Conservation (phyloP, 2,113 vertebrate species). For the Accipiter cooperii region DNA sequence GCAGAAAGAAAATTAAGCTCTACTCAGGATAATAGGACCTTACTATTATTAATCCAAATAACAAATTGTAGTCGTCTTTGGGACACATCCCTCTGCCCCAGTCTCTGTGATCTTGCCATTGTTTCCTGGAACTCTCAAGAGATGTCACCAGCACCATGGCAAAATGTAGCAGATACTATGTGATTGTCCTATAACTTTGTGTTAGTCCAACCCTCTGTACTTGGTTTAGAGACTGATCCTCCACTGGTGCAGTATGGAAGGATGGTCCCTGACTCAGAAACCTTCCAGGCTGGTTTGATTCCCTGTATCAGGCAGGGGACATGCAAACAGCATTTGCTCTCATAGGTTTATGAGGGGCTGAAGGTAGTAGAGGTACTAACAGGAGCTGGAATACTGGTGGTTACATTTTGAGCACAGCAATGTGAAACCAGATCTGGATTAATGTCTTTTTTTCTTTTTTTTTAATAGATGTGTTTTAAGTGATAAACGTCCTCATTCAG, state of each 20-base stretch:
- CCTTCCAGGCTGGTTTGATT: not conserved
- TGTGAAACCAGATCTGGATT: not conserved
- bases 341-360: not conserved
- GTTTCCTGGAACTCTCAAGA: not conserved
- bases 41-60: not conserved
- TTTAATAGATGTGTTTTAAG: not conserved
- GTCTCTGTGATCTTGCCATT: not conserved
- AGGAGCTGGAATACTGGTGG: not conserved
- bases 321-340: not conserved
- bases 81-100: fast-evolving
- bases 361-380: not conserved
- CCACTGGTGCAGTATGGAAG: too few species aligned
- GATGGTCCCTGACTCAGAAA: not conserved
- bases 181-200: not conserved
- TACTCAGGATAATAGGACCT: not conserved
- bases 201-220: not conserved
- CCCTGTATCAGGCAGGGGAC: not conserved
- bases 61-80: not conserved
- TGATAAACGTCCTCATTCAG: not conserved
- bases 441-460: not conserved
- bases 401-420: not conserved
- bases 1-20: not conserved
- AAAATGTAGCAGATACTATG: not conserved
- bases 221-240: not conserved
- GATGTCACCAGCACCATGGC: not conserved